Percentiles rank a stretch among this genome's conserved stretches.
Conservation (phyloP, 35 echinoderm and acorn worm species). For the Amphiura filiformis region DNA sequence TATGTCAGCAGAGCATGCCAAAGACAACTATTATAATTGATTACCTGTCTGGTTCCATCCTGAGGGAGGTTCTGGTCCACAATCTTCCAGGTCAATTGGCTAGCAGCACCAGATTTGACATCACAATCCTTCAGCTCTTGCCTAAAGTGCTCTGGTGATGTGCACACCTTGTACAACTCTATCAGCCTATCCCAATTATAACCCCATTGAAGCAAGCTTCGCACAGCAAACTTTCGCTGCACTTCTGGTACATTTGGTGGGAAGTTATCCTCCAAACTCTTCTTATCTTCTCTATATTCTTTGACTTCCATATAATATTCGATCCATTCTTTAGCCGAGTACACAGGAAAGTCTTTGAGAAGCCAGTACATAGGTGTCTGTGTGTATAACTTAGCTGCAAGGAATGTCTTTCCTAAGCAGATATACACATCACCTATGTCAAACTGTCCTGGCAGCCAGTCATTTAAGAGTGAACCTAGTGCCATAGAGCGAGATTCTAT, state of each 20-base stretch:
- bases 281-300: constrained; percentile 49
- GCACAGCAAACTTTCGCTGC: constrained; percentile 52
- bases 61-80: constrained; percentile 52
- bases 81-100: constrained; percentile 31
- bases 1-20: too few species aligned
- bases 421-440: constrained; percentile 26
- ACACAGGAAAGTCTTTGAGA: constrained; percentile 43
- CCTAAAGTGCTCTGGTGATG: constrained; percentile 41
- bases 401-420: neutral
- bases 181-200: constrained; percentile 49
- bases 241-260: constrained; percentile 16
- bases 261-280: constrained; percentile 32
- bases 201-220: constrained; percentile 34
- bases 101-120: constrained; percentile 29
- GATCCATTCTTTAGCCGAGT: constrained; percentile 18
- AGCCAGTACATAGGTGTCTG: constrained; percentile 46
- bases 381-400: constrained; percentile 37
- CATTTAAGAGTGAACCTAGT: constrained; percentile 54
- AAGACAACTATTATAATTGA: too few species aligned
- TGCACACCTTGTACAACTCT: constrained; percentile 33
- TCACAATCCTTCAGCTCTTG: constrained; percentile 53
- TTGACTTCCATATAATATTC: constrained; percentile 57
- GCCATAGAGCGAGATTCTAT: constrained; percentile 34
- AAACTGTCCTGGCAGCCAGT: constrained; percentile 63
- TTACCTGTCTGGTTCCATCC: constrained; percentile 52